Base-by-base conservation (phyloP, 2,113 vertebrate genomes). In the Nothobranchius kuhntae region DNA sequence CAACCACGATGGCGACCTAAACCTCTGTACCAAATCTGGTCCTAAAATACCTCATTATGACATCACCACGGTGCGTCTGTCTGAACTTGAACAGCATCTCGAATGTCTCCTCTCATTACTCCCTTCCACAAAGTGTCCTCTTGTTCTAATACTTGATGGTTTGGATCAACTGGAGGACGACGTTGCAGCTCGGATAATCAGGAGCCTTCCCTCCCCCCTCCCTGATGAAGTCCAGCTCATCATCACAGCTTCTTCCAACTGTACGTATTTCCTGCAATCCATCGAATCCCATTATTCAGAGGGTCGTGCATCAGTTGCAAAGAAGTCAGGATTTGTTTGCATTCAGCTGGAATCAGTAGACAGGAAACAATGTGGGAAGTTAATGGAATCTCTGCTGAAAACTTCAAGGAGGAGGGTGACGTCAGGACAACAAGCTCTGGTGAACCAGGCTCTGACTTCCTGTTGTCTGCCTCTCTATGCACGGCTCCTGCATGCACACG, bases 391-490 rank as follows among this genome's bases (percentile, higher is more conserved):
- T 0, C 84, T 87, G 35, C 89, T 94, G 46, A 71, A 54, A n/a
- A 12, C 52, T 8, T 86, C 80, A 17, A 84, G 89, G 24, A 90
- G 93, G 81, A 92, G 61, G 67, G 90, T 95, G 51, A 95, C 93
- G 0, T 94, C 94, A 1, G 94, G 94, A 44, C 94, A 95, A 61
- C 93, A 94, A 75, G 73, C 80, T 12, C 86, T 92, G 73, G 87
- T 93, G 15, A 94, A 93, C 80, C 75, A 81, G 74, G 92, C 91
- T 8, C 75, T 95, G 50, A 83, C 65, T 53, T 81, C 85, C 53
- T 93, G 91, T 30, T 7, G 85, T 58, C 82, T 93, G 12, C 63
- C 87, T 1, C 82, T 95, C 62, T 93, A 92, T 10, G 26, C 71
- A 36, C 82, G 78, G 36, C 81, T 91, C 11, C 78, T 91, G 62